Percentiles rank a stretch among this genome's conserved stretches.
Evolutionary conservation across 2,888 invertebrate species (phyloP).

Genomic region (Myopa testacea): DNA sequence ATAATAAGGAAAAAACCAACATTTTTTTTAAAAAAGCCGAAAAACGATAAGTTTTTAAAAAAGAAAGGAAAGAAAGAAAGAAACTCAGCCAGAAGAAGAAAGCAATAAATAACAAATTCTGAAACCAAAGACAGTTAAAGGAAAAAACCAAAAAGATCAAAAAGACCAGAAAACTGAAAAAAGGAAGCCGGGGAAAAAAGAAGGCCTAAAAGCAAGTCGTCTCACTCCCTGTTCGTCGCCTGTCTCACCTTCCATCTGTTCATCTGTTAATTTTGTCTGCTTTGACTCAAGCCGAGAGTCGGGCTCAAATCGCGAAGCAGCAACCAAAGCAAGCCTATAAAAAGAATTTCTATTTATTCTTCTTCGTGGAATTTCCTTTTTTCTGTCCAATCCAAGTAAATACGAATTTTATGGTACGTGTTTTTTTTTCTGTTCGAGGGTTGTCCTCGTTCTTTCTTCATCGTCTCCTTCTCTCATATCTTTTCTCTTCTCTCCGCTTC

Average conservation of each 20-base stretch:
- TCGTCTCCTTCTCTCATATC: not conserved
- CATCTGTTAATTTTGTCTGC: not conserved
- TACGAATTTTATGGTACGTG: conserved; percentile 4
- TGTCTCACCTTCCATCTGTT: not conserved
- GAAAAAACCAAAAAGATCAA: not conserved
- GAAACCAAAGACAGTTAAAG: not conserved
- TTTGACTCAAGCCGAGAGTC: not conserved
- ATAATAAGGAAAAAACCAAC: not conserved
- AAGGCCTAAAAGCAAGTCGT: not conserved
- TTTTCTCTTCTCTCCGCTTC: not conserved
- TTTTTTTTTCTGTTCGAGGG: not conserved
- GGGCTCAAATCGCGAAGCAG: conserved; percentile 4
- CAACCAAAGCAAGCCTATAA: conserved; percentile 28
- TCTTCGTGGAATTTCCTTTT: conserved; percentile 32
- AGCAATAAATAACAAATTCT: conserved; percentile 17
- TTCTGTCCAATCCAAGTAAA: conserved; percentile 2
- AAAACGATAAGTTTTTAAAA: not conserved
- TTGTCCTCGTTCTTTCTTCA: not conserved
- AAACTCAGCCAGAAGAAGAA: not conserved
- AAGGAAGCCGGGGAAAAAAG: conserved; percentile 1
- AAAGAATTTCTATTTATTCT: conserved; percentile 31
- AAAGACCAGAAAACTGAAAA: not conserved
- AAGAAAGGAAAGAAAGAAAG: not conserved
- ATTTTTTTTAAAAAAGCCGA: no score
- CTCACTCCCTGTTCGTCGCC: no score